phyloP scores from a whole-genome alignment of 2,113 vertebrate species.

The Gambusia affinis region DNA sequence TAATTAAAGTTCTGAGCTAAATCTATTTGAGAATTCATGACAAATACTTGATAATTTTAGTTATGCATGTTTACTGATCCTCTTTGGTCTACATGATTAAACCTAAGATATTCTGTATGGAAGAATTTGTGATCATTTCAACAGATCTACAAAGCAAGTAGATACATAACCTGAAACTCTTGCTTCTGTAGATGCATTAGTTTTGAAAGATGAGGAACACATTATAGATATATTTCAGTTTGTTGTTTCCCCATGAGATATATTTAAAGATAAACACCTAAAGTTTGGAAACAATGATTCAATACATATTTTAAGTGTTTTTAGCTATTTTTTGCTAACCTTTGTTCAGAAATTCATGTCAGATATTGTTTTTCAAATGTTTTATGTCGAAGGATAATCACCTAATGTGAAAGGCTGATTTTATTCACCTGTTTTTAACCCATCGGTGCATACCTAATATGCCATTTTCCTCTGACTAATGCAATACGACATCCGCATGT shows the following conservation, averaged over 20 bases:
- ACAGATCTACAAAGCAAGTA: neutral
- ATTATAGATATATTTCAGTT: neutral
- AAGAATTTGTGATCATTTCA: neutral
- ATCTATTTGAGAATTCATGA: too few species aligned
- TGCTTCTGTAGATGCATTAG: neutral
- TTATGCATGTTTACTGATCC: too few species aligned
- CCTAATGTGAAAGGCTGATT: neutral
- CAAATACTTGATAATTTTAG: too few species aligned
- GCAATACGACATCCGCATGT: conserved; percentile 25
- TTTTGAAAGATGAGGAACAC: neutral
- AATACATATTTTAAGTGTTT: neutral
- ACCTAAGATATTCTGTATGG: too few species aligned
- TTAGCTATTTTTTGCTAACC: neutral
- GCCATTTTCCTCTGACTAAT: conserved; percentile 34
- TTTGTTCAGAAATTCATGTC: neutral
- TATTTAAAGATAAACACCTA: neutral
- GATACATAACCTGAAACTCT: neutral
- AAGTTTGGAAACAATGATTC: neutral
- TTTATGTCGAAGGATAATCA: neutral
- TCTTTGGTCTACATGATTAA: too few species aligned
- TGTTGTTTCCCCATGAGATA: neutral
- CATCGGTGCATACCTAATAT: conserved; percentile 13
- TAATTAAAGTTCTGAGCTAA: neutral
- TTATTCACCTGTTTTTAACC: conserved; percentile 6
- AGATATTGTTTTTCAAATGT: neutral